Base-by-base conservation (phyloP, 1,140 invertebrate species). In the Phthorimaea operculella region DNA sequence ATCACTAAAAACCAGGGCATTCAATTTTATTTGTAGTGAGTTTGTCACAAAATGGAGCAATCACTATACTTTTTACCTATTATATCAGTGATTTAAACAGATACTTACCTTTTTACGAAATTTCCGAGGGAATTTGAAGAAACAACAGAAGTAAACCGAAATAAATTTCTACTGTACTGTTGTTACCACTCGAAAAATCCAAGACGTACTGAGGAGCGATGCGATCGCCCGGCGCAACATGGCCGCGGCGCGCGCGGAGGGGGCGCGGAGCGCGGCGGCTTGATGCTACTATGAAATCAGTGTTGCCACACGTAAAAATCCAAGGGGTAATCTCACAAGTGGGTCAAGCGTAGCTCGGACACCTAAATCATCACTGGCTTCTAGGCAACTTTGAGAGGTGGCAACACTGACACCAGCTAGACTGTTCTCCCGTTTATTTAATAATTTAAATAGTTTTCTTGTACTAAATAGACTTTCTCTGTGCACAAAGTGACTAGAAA, bases 311-410 rank as follows among this genome's bases (percentile, higher is more conserved):
- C 45, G 45, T 15, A 16, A 47, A 47, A 47, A 14, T 47, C 45
- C 21, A 28, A 28, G 21, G 21, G 21, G 21, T 28, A 47, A 47
- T 47, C 45, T 47, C 45, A 47, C 45, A 28, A 47, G 45, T 47
- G 45, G 45, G 45, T 47, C 45, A 47, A 47, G 45, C 45, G 45
- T 4, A 47, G 45, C 45, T 47, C 45, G 45, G 15, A 47, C 45
- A 47, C 45, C 45, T 15, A 47, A 47, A 47, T 47, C 5, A n/a
- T n/a, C n/a, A n/a, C n/a, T n/a, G n/a, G n/a, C n/a, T n/a, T n/a
- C n/a, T n/a, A n/a, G n/a, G n/a, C n/a, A n/a, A n/a, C n/a, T n/a
- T n/a, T n/a, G n/a, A n/a, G n/a, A n/a, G n/a, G n/a, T n/a, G n/a
- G n/a, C n/a, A n/a, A n/a, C n/a, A n/a, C n/a, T n/a, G n/a, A n/a